Evolutionary conservation across 92 coral and sea anemone species (phyloP).

Genomic region (Diadumene lineata): DNA sequence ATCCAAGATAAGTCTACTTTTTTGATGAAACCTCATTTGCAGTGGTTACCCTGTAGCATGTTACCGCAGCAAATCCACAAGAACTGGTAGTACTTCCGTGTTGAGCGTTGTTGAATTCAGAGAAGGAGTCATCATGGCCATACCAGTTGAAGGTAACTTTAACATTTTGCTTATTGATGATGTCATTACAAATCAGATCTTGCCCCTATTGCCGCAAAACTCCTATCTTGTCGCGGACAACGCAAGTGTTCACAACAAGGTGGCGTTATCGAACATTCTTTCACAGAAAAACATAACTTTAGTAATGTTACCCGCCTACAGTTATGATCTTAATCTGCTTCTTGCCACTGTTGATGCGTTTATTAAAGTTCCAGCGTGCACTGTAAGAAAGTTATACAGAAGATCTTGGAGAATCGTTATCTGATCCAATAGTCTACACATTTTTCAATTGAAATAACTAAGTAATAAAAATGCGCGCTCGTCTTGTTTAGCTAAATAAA

Average conservation of each 20-base stretch:
- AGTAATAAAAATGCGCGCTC: neutral
- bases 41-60: no score
- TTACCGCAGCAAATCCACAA: no score
- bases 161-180: slow-evolving; percentile 11
- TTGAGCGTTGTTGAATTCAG: slow-evolving; percentile 3
- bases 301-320: slow-evolving; percentile 39
- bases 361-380: neutral
- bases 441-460: neutral
- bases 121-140: slow-evolving; percentile 24
- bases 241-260: slow-evolving; percentile 43
- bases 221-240: slow-evolving; percentile 30
- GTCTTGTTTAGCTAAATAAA: neutral
- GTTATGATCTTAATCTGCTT: slow-evolving; percentile 30
- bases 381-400: neutral
- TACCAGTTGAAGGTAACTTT: slow-evolving; percentile 22
- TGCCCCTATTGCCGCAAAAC: slow-evolving; percentile 19
- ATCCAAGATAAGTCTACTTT: slow-evolving; percentile 6
- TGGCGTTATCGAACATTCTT: slow-evolving; percentile 1
- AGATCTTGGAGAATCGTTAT: no score
- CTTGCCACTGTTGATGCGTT: neutral
- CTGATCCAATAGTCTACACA: no score
- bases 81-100: no score
- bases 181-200: slow-evolving; percentile 10
- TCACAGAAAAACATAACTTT: slow-evolving; percentile 32
- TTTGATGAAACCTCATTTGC: slow-evolving; percentile 1